Conservation (phyloP, 2,888 invertebrate genomes). For the Pandemis corylana region DNA sequence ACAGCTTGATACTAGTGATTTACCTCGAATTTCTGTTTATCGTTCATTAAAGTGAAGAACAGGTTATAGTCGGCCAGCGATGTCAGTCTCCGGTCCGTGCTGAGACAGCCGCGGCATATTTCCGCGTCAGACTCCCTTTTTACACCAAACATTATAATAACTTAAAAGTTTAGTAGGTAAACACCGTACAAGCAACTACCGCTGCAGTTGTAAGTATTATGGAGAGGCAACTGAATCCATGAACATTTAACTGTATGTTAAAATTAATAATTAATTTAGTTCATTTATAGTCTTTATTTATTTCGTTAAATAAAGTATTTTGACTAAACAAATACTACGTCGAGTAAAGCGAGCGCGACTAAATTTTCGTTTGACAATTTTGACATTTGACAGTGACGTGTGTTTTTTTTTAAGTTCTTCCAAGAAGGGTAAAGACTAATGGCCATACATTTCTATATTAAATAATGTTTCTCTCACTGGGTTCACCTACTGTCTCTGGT, state of each 20-base stretch:
- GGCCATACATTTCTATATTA: no score
- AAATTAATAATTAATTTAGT: no score
- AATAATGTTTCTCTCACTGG: no score
- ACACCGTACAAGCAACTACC: not conserved
- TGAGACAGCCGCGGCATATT: constrained; percentile 33
- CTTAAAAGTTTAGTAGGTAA: not conserved
- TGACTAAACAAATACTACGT: no score
- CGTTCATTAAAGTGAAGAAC: constrained; percentile 16
- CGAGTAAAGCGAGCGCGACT: no score
- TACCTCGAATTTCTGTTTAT: constrained; percentile 27
- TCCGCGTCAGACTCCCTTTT: constrained; percentile 15
- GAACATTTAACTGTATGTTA: constrained; percentile 46
- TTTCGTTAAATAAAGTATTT: not conserved
- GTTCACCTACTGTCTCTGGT: no score
- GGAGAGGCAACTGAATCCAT: not conserved
- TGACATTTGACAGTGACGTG: no score
- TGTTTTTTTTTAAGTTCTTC: no score
- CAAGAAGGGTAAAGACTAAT: no score
- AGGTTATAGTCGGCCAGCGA: constrained; percentile 19
- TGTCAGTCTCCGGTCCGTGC: constrained; percentile 18
- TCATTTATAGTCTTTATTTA: no score
- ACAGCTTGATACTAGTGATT: not conserved
- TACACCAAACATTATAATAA: constrained; percentile 2
- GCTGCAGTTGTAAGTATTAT: not conserved
- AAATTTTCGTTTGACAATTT: no score